phyloP scores from a whole-genome alignment of 2,113 vertebrate species.

The Philantomba maxwellii region DNA sequence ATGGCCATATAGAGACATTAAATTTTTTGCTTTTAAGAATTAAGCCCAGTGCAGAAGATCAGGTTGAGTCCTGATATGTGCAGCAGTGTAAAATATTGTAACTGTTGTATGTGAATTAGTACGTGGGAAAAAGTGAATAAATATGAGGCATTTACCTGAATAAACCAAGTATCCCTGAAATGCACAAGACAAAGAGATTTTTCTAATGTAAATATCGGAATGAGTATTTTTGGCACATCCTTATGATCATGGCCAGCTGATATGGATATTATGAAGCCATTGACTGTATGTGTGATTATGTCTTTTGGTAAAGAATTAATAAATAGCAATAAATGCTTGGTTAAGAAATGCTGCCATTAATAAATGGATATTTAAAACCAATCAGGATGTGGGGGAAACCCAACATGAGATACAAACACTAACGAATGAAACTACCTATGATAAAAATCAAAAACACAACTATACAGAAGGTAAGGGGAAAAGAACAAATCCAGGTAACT shows the following conservation, averaged over 20 bases:
- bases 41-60: not conserved
- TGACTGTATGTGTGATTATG: not conserved
- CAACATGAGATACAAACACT: not conserved
- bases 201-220: constrained; percentile 21
- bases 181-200: not conserved
- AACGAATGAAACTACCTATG: not conserved
- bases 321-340: not conserved
- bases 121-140: not conserved
- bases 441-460: not conserved
- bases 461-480: not conserved
- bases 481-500: constrained; percentile 18
- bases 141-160: not conserved
- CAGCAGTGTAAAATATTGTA: constrained; percentile 15
- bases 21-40: constrained; percentile 48
- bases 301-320: constrained; percentile 24
- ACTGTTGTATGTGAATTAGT: not conserved
- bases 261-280: not conserved
- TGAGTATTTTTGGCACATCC: not conserved
- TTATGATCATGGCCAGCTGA: not conserved
- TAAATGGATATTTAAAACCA: not conserved
- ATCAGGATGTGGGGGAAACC: not conserved
- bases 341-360: constrained; percentile 13
- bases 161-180: not conserved
- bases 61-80: not conserved
- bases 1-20: constrained; percentile 8